A percentile compares a stretch with the other conserved stretches of the same genome.
phyloP scores from a whole-genome alignment of 2,113 vertebrate genomes.

The Myotis yumanensis region DNA sequence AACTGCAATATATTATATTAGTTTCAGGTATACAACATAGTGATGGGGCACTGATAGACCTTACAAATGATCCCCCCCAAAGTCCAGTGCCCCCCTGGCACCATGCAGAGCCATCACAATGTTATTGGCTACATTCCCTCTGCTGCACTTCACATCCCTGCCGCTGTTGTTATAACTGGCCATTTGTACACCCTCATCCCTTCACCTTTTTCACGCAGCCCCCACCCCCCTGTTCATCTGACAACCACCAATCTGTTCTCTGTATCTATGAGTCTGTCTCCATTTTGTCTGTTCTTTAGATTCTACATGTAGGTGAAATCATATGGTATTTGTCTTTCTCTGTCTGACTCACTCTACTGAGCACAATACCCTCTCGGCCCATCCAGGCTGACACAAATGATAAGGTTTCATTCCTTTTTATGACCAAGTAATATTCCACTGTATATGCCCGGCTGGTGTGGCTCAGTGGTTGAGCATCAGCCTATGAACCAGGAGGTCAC shows the following conservation, averaged over 20 bases:
- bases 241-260: not conserved
- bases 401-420: not conserved
- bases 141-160: not conserved
- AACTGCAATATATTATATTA: not conserved
- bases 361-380: not conserved
- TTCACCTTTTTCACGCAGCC: not conserved
- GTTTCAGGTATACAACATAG: not conserved
- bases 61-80: not conserved
- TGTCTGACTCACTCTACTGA: not conserved
- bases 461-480: too few relatives aligned
- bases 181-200: not conserved
- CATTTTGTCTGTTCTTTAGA: not conserved
- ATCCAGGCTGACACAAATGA: not conserved
- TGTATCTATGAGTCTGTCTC: not conserved
- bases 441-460: not conserved
- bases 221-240: not conserved
- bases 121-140: not conserved
- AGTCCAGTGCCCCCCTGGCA: not conserved
- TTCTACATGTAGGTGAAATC: too few relatives aligned
- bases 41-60: not conserved
- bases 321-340: not conserved
- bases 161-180: accelerated
- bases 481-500: too few relatives aligned
- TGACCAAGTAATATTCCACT: not conserved
- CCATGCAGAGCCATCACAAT: accelerated